Base-by-base conservation (phyloP, 2,888 invertebrate genomes). In the Spilarctia lutea region DNA sequence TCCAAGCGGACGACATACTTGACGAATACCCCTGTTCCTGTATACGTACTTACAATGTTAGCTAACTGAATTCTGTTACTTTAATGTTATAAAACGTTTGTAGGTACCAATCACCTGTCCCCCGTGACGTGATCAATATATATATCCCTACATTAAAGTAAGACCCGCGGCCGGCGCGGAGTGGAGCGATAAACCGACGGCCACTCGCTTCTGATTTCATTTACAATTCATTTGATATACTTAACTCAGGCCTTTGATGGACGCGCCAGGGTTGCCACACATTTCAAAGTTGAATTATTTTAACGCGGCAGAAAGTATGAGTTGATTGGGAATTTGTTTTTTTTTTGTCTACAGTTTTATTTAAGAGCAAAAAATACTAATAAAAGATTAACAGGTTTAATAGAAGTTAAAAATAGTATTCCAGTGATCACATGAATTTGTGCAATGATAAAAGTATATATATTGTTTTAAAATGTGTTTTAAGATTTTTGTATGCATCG, bases 181-280 rank as follows among this genome's bases (percentile, higher is more conserved):
- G 74, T 60, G 68, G 71, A 72, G 72, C 72, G 91, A 92, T 93
- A 92, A 92, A 91, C 88, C 87, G 87, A 82, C 82, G 89, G 85
- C 85, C 91, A 91, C 95, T 94, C 91, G 90, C 87, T 89, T 83
- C 89, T 94, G 94, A 94, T 94, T 94, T 94, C 95, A 95, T 95
- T 95, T 95, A 94, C 95, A 95, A 95, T 95, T 95, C 95, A 95
- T 95, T 94, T 91, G 92, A 93, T 94, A 91, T 94, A 91, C 94
- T 94, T 93, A 93, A 89, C 89, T 86, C 87, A 85, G 89, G 89
- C 86, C 87, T 87, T 89, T 93, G 93, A 94, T 92, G 90, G 92
- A 88, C 89, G 74, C 75, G 73, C 63, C 79, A 92, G 93, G 94
- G 94, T 60, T 92, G 90, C 18, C 85, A 75, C 84, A 27, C n/a